Evolutionary conservation across 2,113 vertebrate species (phyloP).

Genomic region (Crotalus viridis): DNA sequence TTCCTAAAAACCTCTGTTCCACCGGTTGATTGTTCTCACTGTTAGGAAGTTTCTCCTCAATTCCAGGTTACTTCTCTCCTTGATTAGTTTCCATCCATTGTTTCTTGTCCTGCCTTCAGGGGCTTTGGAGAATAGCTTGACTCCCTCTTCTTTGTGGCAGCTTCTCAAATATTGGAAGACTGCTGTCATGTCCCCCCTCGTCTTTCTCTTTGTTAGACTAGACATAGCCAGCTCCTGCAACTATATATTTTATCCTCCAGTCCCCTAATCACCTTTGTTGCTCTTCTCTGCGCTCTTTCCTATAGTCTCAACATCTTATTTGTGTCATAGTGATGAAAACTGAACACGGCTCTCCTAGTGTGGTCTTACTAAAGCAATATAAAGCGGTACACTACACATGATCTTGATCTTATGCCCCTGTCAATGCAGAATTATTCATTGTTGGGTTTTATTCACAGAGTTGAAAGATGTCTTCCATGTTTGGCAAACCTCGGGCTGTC

Average conservation of each 20-base stretch:
- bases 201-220: not conserved
- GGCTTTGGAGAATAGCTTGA: not conserved
- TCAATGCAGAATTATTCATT: not conserved
- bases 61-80: not conserved
- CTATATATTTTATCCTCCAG: not conserved
- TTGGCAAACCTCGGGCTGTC: conserved; percentile 76
- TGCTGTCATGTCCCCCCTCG: not conserved
- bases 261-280: not conserved
- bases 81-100: not conserved
- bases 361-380: not conserved
- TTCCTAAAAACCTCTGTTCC: not conserved
- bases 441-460: conserved; percentile 24
- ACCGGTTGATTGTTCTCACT: not conserved
- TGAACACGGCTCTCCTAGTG: not conserved
- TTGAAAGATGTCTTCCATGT: conserved; percentile 81
- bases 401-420: not conserved
- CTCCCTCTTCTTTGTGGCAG: not conserved
- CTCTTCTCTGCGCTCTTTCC: not conserved
- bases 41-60: not conserved
- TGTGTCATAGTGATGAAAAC: not conserved
- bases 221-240: not conserved
- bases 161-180: not conserved
- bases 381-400: not conserved
- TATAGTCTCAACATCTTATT: not conserved
- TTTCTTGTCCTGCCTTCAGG: not conserved